Conservation (phyloP, 2,888 invertebrate species). For the Synanthedon vespiformis region DNA sequence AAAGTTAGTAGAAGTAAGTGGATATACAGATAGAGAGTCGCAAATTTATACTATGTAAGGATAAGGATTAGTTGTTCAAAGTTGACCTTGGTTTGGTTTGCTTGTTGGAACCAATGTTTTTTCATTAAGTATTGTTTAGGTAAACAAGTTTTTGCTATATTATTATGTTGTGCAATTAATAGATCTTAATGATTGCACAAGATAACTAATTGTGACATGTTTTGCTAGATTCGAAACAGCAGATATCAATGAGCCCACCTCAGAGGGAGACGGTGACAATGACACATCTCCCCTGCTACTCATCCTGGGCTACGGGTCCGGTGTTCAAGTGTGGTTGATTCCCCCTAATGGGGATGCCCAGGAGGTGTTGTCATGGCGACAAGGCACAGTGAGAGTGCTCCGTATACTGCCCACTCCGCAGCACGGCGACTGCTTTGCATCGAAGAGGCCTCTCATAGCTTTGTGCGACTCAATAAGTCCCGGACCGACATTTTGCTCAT, state of each 20-base stretch:
- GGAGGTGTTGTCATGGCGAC: conserved; percentile 94
- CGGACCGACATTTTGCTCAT: conserved; percentile 81
- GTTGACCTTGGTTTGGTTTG: too few species aligned
- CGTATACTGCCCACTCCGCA: conserved; percentile 87
- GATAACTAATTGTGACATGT: not conserved
- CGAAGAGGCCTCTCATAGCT: conserved; percentile 89
- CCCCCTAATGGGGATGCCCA: conserved; percentile 92
- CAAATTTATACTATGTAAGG: too few species aligned
- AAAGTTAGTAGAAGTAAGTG: too few species aligned
- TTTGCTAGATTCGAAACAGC: conserved; percentile 82
- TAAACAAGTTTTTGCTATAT: too few species aligned
- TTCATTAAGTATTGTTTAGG: too few species aligned
- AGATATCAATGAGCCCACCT: conserved; percentile 82
- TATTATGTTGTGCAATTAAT: too few species aligned
- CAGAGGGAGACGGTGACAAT: conserved; percentile 76
- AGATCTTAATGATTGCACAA: too few species aligned
- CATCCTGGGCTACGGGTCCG: conserved; percentile 75
- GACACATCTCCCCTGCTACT: conserved; percentile 86
- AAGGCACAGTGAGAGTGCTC: conserved; percentile 87
- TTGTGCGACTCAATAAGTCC: conserved; percentile 88
- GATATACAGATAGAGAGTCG: too few species aligned
- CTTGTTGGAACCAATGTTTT: too few species aligned
- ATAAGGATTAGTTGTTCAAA: too few species aligned
- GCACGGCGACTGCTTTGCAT: conserved; percentile 78
- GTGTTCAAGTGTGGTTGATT: conserved; percentile 83